phyloP scores from a whole-genome alignment of 1,140 invertebrate genomes.

The Nixonia krombeini region DNA sequence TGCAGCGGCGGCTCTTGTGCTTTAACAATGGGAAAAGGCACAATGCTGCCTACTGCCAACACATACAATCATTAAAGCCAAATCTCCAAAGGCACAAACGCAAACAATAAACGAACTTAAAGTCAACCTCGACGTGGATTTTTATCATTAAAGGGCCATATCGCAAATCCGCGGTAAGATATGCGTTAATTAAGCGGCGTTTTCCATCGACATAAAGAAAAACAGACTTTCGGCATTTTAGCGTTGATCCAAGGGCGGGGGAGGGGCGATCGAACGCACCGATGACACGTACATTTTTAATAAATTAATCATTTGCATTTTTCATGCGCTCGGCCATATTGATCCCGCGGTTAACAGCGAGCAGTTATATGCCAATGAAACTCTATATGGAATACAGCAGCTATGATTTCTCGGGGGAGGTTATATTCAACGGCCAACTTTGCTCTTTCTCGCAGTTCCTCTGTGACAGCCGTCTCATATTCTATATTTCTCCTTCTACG shows the following conservation, averaged over 20 bases:
- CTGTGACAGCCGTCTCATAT: slow-evolving; percentile 15
- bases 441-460: slow-evolving; percentile 26
- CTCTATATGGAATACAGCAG: slow-evolving; percentile 23
- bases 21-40: background rate
- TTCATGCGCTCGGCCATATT: background rate
- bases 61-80: slow-evolving; percentile 1
- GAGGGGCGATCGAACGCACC: no score
- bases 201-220: no score
- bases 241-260: no score
- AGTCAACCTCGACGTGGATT: background rate
- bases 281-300: no score
- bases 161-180: no score
- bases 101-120: background rate
- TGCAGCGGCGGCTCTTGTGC: background rate
- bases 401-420: slow-evolving; percentile 56
- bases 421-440: slow-evolving; percentile 41
- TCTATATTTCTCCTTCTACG: slow-evolving; percentile 14
- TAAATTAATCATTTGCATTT: no score
- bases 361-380: slow-evolving; percentile 26
- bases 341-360: slow-evolving; percentile 14
- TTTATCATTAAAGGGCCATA: slow-evolving; percentile 3
- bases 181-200: no score
- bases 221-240: no score
- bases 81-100: background rate
- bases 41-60: background rate